These are phyloP conservation scores for Muraenolepis orangiensis DNA, from an alignment of 2,797 vertebrate genomes.

Conservation along the genomic window DNA sequence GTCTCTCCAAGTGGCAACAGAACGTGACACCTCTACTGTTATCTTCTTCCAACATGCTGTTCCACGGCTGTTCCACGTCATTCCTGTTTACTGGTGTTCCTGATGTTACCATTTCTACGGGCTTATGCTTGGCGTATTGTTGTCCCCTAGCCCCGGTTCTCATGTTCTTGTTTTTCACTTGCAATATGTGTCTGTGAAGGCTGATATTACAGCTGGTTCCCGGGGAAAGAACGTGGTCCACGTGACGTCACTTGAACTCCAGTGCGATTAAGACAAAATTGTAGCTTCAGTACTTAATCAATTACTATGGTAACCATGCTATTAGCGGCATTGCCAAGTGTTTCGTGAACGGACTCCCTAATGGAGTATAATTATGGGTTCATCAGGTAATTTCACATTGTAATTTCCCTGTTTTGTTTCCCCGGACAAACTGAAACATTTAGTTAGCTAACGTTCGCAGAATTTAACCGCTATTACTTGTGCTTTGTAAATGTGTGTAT, in stretches of 20 bases:
- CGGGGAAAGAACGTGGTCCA: background rate
- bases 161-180: no score
- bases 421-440: background rate
- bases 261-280: background rate
- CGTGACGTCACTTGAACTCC: background rate
- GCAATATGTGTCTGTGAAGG: background rate
- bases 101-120: background rate
- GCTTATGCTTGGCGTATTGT: background rate
- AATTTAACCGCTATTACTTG: background rate
- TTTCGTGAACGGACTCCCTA: background rate
- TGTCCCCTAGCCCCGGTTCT: background rate
- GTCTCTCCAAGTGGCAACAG: background rate
- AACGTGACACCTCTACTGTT: background rate
- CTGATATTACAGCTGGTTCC: background rate
- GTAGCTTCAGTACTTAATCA: background rate
- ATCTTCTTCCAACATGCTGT: background rate
- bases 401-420: background rate
- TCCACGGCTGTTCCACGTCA: background rate
- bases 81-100: background rate
- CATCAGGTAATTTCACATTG: background rate
- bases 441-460: background rate
- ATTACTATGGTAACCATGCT: background rate
- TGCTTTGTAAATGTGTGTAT: background rate
- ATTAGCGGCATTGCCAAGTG: background rate
- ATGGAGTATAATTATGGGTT: background rate